A percentile compares a stretch with the other conserved stretches of the same genome.
These are phyloP conservation scores for Urocitellus parryii DNA, from an alignment of 2,113 vertebrate genomes.

Conservation along the genomic window DNA sequence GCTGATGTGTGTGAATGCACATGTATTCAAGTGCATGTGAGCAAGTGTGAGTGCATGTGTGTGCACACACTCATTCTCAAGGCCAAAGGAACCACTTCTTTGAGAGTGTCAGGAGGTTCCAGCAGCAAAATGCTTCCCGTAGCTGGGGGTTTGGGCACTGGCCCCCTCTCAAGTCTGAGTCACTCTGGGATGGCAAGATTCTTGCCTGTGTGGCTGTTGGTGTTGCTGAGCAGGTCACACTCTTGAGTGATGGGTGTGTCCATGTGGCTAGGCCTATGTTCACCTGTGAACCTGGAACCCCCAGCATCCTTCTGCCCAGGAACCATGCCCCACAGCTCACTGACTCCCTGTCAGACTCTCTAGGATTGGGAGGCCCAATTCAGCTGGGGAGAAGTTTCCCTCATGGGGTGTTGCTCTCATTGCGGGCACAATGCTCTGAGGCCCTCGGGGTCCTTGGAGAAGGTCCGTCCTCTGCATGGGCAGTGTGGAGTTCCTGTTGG, in stretches of 20 bases:
- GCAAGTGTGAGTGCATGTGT: not conserved
- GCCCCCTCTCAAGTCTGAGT: not conserved
- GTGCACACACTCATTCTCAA: not conserved
- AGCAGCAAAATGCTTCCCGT: not conserved
- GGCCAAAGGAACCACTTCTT: not conserved
- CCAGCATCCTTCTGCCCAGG: not conserved
- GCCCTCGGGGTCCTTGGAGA: not conserved
- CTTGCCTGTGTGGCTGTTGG: too few relatives aligned
- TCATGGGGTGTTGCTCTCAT: not conserved
- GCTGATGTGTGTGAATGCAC: not conserved
- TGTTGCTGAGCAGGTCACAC: not conserved
- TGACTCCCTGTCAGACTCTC: not conserved
- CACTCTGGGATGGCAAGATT: too few relatives aligned
- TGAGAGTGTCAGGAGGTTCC: not conserved
- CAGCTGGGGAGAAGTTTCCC: not conserved
- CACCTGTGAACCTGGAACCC: too few relatives aligned
- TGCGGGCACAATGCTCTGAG: not conserved
- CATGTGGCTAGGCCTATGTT: too few relatives aligned
- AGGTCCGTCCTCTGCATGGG: not conserved
- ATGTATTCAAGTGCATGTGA: not conserved
- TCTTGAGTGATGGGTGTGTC: not conserved
- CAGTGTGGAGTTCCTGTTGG: too few relatives aligned
- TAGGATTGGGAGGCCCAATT: too few relatives aligned
- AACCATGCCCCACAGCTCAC: accelerated
- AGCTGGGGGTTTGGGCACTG: accelerated